A percentile compares a stretch with the other conserved stretches of the same genome.
phyloP scores from a whole-genome alignment of 2,888 invertebrate genomes.

The Eledona agricola region DNA sequence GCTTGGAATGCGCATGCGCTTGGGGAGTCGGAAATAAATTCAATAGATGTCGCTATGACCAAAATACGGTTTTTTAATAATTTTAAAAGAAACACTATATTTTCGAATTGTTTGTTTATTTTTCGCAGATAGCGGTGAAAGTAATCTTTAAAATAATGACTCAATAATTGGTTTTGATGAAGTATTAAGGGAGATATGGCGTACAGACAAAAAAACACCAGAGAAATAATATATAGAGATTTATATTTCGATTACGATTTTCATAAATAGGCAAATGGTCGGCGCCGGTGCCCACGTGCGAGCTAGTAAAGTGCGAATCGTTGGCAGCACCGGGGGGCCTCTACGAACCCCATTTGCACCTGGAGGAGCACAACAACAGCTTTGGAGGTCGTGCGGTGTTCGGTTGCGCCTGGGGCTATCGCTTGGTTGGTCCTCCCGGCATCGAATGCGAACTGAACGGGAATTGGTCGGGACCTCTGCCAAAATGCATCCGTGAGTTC shows the following conservation, averaged over 20 bases:
- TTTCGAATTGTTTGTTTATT: no score
- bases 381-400: slow-evolving; percentile 84
- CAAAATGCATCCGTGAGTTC: slow-evolving; percentile 79
- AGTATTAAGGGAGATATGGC: no score
- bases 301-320: slow-evolving; percentile 80
- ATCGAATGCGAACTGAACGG: slow-evolving; percentile 83
- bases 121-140: no score
- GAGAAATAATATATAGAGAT: no score
- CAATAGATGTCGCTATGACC: no score
- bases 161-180: no score
- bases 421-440: slow-evolving; percentile 77
- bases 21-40: no score
- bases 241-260: background rate
- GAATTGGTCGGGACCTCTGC: slow-evolving; percentile 80
- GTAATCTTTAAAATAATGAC: no score
- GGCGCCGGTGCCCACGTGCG: slow-evolving; percentile 75
- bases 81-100: no score
- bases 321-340: slow-evolving; percentile 71
- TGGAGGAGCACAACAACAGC: slow-evolving; percentile 82
- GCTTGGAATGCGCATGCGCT: no score
- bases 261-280: slow-evolving; percentile 76
- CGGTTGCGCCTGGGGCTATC: slow-evolving; percentile 85
- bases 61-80: no score
- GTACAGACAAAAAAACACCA: no score
- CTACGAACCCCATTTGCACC: slow-evolving; percentile 75